A percentile compares a stretch with the other conserved stretches of the same genome.
Evolutionary conservation across 2,113 vertebrate species (phyloP).

Genomic region (Galbula dea): DNA sequence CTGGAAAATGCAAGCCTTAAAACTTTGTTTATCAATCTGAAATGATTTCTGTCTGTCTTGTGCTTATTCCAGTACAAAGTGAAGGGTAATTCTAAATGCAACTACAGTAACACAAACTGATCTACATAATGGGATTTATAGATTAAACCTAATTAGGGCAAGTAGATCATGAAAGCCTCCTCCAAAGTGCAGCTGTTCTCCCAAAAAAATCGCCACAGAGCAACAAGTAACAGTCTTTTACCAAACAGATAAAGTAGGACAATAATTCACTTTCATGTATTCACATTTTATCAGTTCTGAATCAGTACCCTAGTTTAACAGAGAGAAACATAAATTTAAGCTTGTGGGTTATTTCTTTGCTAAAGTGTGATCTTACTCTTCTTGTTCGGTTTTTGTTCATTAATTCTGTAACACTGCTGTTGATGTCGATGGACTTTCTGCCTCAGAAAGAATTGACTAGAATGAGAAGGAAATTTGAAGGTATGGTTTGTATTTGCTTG

Average conservation of each 20-base stretch:
- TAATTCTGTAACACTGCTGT: not conserved
- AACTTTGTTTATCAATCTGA: not conserved
- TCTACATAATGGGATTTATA: conserved; percentile 28
- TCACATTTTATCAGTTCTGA: not conserved
- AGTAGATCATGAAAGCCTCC: not conserved
- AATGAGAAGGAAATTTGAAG: not conserved
- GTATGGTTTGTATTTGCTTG: not conserved
- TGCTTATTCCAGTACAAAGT: not conserved
- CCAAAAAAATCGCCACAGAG: not conserved
- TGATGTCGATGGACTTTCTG: not conserved
- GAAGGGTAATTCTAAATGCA: not conserved
- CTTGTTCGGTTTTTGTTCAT: not conserved
- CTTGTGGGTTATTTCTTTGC: not conserved
- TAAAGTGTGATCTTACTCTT: not conserved
- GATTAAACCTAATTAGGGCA: conserved; percentile 20
- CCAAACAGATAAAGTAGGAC: not conserved
- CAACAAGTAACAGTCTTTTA: not conserved
- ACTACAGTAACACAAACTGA: not conserved
- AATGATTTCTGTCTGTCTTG: not conserved
- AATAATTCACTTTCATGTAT: not conserved
- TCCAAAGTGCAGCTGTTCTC: not conserved
- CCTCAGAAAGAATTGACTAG: not conserved
- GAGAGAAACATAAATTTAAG: not conserved
- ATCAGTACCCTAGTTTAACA: not conserved
- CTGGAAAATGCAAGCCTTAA: not conserved